Percentiles rank a stretch among this genome's conserved stretches.
These are phyloP conservation scores for Podocnemis expansa DNA, from an alignment of 2,113 vertebrate genomes.

Conservation along the genomic window DNA sequence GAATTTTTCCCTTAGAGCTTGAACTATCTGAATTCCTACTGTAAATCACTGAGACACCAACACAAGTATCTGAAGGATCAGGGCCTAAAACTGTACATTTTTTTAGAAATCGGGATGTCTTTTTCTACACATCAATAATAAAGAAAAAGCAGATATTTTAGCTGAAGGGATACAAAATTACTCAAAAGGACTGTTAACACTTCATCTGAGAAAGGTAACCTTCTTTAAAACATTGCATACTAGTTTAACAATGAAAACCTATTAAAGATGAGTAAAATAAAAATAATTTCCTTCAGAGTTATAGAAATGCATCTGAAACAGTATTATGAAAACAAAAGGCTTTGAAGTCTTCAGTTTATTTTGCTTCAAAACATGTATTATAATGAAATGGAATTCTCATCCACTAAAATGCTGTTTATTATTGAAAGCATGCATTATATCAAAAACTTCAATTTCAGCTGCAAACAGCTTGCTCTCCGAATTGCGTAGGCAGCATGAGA, in stretches of 20 bases:
- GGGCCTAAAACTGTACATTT: not conserved
- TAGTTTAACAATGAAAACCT: not conserved
- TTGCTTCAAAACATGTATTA: not conserved
- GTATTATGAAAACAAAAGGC: conserved; percentile 12
- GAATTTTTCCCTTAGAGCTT: not conserved
- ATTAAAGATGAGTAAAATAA: not conserved
- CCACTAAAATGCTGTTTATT: conserved; percentile 5
- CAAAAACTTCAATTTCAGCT: not conserved
- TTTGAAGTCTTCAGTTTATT: conserved; percentile 7
- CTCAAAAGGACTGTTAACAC: not conserved
- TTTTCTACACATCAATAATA: not conserved
- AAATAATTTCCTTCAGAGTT: not conserved
- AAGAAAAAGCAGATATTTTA: not conserved
- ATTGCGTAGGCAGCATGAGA: conserved; percentile 23
- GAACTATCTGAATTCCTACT: not conserved
- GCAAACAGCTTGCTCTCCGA: conserved; percentile 24
- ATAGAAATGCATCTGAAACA: not conserved
- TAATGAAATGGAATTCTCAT: not conserved
- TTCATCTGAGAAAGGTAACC: not conserved
- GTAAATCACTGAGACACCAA: not conserved
- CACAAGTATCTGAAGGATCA: not conserved
- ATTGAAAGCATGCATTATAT: conserved; percentile 25
- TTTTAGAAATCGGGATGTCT: not conserved
- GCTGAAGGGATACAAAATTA: not conserved
- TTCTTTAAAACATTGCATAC: not conserved